Evolutionary conservation across 2,113 vertebrate genomes (phyloP).

Genomic region (Phasianus colchicus): DNA sequence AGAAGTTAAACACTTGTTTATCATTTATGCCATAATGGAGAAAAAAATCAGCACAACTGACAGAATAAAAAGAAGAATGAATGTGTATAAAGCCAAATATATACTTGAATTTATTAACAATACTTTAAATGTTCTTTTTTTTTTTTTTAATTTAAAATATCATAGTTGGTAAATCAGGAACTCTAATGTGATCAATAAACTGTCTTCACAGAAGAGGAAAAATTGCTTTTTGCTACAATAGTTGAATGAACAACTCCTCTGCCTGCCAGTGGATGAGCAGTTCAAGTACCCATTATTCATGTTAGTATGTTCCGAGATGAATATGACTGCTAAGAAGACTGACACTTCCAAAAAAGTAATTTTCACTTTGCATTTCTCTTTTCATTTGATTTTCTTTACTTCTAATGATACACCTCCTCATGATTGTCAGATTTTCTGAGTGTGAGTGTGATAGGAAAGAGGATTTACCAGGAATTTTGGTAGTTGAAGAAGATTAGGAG

Average conservation of each 20-base stretch:
- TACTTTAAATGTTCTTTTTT: neutral
- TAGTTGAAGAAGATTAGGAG: neutral
- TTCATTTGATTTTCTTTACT: conserved; percentile 1
- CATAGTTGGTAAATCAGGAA: neutral
- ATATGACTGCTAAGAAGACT: neutral
- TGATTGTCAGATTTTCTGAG: neutral
- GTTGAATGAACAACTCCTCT: neutral
- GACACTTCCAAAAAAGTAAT: neutral
- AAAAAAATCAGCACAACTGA: neutral
- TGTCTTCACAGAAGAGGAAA: neutral
- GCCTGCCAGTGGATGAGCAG: neutral
- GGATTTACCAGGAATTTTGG: neutral
- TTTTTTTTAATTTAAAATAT: neutral
- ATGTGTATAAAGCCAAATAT: neutral
- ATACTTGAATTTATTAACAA: neutral
- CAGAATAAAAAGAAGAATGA: neutral
- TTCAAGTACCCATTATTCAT: neutral
- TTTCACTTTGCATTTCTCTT: conserved; percentile 26
- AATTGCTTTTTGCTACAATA: neutral
- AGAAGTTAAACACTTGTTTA: neutral
- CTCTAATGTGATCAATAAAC: neutral
- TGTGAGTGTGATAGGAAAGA: neutral
- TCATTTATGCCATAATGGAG: neutral
- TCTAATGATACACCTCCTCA: neutral
- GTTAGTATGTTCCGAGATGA: neutral